Percentiles rank a stretch among this genome's conserved stretches.
phyloP scores from a whole-genome alignment of 2,888 invertebrate species.

The Bombylius major region DNA sequence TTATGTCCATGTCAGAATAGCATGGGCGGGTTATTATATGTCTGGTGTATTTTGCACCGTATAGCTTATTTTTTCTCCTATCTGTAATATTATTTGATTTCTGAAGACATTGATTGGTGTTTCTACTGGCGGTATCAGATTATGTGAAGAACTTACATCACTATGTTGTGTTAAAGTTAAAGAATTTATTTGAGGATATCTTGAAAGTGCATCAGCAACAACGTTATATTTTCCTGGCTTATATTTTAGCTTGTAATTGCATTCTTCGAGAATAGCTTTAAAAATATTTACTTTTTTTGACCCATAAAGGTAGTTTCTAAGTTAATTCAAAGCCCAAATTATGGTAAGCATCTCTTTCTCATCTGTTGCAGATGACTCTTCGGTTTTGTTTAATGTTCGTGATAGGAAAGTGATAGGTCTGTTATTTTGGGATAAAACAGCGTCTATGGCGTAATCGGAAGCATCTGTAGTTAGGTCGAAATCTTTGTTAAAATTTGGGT shows the following conservation, averaged over 20 bases:
- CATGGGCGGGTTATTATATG: constrained; percentile 1
- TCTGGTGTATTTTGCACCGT: constrained; percentile 2
- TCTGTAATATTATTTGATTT: constrained; percentile 9
- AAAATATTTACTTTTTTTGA: constrained; percentile 1
- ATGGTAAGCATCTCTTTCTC: constrained; percentile 19
- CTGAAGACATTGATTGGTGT: constrained; percentile 12
- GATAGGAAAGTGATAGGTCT: constrained; percentile 23
- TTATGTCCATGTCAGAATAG: not conserved
- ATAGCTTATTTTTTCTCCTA: constrained; percentile 1
- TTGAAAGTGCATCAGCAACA: constrained; percentile 9
- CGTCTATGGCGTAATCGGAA: constrained; percentile 20
- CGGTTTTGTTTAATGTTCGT: constrained; percentile 18
- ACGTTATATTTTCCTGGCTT: constrained; percentile 10
- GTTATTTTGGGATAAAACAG: constrained; percentile 21
- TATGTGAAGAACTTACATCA: constrained; percentile 6
- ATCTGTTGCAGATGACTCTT: constrained; percentile 22
- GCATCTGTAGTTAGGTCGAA: constrained; percentile 22
- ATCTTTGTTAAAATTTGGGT: constrained; percentile 8
- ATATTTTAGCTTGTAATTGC: constrained; percentile 8
- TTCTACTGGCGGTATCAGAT: constrained; percentile 1
- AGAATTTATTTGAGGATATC: not conserved
- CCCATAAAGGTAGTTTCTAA: not conserved
- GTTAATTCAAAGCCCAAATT: constrained; percentile 3
- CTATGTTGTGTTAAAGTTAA: constrained; percentile 1
- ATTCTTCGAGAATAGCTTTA: constrained; percentile 12